Evolutionary conservation across 2,113 vertebrate species (phyloP).

Genomic region (Solenodon paradoxus): DNA sequence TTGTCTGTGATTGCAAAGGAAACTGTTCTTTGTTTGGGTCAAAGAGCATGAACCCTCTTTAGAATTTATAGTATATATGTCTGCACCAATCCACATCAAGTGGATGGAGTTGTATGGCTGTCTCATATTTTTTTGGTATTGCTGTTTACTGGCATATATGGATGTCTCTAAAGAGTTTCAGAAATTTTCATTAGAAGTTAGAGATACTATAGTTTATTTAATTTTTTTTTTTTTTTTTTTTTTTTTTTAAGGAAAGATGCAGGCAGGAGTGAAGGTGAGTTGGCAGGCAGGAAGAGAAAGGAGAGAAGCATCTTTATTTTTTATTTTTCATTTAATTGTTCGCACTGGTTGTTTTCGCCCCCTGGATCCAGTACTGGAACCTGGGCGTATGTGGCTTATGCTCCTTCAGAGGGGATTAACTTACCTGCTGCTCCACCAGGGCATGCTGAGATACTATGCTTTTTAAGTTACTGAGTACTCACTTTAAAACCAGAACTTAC

Average conservation of each 20-base stretch:
- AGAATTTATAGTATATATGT: neutral
- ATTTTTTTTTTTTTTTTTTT: too few relatives aligned
- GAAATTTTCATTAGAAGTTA: slow-evolving; percentile 12
- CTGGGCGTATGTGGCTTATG: too few relatives aligned
- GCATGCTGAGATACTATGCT: too few relatives aligned
- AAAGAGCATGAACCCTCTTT: slow-evolving; percentile 35
- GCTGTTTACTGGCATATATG: neutral
- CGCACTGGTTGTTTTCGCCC: too few relatives aligned
- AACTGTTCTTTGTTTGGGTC: neutral
- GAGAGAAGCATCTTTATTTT: too few relatives aligned
- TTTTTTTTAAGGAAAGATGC: too few relatives aligned
- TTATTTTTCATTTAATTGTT: too few relatives aligned
- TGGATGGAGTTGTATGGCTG: neutral
- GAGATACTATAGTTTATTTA: neutral
- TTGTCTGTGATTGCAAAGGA: neutral
- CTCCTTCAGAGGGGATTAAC: too few relatives aligned
- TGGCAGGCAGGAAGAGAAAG: too few relatives aligned
- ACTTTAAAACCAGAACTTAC: neutral
- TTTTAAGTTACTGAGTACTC: neutral
- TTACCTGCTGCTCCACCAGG: too few relatives aligned
- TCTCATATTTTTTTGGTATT: neutral
- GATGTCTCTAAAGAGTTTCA: neutral
- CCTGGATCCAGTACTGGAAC: too few relatives aligned
- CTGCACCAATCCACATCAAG: neutral
- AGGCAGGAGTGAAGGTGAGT: too few relatives aligned